These are phyloP conservation scores for Allobates femoralis DNA, from an alignment of 2,797 vertebrate species.

Conservation along the genomic window DNA sequence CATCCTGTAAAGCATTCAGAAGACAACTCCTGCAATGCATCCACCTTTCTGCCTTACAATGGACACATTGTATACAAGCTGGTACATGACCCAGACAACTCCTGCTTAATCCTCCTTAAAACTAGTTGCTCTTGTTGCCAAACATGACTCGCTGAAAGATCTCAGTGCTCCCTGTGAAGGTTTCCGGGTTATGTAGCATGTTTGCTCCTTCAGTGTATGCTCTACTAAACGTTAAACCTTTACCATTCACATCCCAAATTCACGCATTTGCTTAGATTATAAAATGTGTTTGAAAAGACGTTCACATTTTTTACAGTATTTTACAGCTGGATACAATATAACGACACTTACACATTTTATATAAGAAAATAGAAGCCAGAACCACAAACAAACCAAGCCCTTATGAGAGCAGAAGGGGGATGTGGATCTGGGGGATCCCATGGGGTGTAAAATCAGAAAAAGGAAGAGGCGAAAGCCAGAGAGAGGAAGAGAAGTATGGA, in stretches of 20 bases:
- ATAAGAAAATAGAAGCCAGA: not conserved
- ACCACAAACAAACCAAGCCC: not conserved
- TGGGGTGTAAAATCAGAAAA: not conserved
- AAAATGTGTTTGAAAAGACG: not conserved
- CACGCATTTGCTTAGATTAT: not conserved
- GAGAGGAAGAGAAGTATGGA: not conserved
- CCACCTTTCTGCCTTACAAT: slow-evolving; percentile 32
- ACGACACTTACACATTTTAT: slow-evolving; percentile 15
- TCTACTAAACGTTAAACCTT: not conserved
- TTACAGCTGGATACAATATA: slow-evolving; percentile 1
- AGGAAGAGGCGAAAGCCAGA: not conserved
- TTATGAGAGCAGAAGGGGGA: not conserved
- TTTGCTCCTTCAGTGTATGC: not conserved
- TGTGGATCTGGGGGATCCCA: not conserved
- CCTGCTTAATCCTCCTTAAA: slow-evolving; percentile 25
- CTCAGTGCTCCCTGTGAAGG: not conserved
- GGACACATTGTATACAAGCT: slow-evolving; percentile 24
- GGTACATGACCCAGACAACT: not conserved
- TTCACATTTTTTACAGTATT: not conserved
- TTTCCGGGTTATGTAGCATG: not conserved
- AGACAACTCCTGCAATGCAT: not conserved
- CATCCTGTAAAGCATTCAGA: not conserved
- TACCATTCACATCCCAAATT: not conserved
- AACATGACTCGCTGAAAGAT: slow-evolving; percentile 1
- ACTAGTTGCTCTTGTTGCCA: slow-evolving; percentile 49